These are phyloP conservation scores for Drosophila incognita DNA, from an alignment of 2,888 invertebrate species.

Conservation along the genomic window DNA sequence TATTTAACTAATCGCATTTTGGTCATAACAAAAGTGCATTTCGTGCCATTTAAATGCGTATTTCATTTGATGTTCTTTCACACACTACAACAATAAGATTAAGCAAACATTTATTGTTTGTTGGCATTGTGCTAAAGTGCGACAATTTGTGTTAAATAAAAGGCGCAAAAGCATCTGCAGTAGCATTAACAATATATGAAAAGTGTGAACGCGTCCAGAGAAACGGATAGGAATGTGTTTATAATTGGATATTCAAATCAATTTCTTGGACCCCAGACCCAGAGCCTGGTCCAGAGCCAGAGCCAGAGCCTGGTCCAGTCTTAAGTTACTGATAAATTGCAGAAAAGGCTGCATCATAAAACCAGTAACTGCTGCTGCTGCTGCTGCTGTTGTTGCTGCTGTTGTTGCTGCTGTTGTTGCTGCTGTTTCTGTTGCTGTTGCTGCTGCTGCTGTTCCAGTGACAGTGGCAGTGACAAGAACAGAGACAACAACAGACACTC, in stretches of 20 bases:
- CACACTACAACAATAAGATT: slow-evolving; percentile 9
- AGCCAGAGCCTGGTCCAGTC: slow-evolving; percentile 5
- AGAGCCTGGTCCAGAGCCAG: not conserved
- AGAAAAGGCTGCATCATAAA: slow-evolving; percentile 37
- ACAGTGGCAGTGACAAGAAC: slow-evolving; percentile 15
- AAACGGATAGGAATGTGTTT: slow-evolving; percentile 66
- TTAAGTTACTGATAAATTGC: slow-evolving; percentile 64
- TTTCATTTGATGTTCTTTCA: slow-evolving; percentile 6
- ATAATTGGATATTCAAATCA: slow-evolving; percentile 83
- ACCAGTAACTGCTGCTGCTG: slow-evolving; percentile 20
- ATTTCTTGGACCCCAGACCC: slow-evolving; percentile 43
- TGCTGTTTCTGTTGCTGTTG: slow-evolving; percentile 6
- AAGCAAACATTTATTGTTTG: slow-evolving; percentile 5
- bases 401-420: not conserved
- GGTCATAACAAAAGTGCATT: slow-evolving; percentile 36
- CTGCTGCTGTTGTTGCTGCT: not conserved
- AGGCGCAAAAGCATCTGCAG: slow-evolving; percentile 24
- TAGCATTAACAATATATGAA: slow-evolving; percentile 8
- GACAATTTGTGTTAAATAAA: slow-evolving; percentile 71
- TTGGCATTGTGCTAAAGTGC: slow-evolving; percentile 55
- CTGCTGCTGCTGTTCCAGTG: slow-evolving; percentile 11
- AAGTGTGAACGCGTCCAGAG: slow-evolving; percentile 13
- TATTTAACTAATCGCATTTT: slow-evolving; percentile 16
- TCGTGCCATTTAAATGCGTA: slow-evolving; percentile 50
- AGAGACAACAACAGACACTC: slow-evolving; percentile 17